These are phyloP conservation scores for Thripadectes ignobilis DNA, from an alignment of 2,797 vertebrate species.

Conservation along the genomic window DNA sequence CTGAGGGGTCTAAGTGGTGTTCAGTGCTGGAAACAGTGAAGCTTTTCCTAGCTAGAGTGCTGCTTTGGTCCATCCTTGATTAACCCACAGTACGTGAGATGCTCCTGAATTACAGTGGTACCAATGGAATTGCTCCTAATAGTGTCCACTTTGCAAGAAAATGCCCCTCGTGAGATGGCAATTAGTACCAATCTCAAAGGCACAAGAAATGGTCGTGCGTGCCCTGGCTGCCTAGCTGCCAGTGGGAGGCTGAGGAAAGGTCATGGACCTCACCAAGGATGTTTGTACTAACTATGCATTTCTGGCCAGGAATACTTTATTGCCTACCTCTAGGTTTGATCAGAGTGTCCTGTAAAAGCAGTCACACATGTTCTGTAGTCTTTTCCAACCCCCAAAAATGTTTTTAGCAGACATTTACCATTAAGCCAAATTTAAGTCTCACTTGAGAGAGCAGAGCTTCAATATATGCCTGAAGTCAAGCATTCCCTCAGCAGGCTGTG, in stretches of 20 bases:
- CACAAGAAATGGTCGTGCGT: neutral
- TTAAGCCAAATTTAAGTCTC: neutral
- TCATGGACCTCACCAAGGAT: neutral
- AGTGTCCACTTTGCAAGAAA: neutral
- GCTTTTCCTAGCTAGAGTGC: neutral
- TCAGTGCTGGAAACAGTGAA: neutral
- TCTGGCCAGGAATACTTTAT: neutral
- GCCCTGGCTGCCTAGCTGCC: neutral
- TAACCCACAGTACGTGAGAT: neutral
- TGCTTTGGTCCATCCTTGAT: neutral
- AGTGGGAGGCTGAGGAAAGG: neutral
- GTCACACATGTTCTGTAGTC: neutral
- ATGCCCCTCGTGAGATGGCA: neutral
- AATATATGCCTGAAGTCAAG: neutral
- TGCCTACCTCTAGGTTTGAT: neutral
- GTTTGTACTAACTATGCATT: neutral
- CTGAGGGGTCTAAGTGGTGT: neutral
- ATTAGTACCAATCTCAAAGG: neutral
- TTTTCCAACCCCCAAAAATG: neutral
- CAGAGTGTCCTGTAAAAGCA: neutral
- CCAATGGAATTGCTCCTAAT: neutral
- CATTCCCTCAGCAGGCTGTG: accelerated
- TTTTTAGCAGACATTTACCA: neutral
- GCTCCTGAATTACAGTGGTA: neutral
- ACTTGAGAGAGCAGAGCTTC: neutral